Percentiles rank a stretch among this genome's conserved stretches.
Evolutionary conservation across 2,888 invertebrate species (phyloP).

Genomic region (Terebella lapidaria): DNA sequence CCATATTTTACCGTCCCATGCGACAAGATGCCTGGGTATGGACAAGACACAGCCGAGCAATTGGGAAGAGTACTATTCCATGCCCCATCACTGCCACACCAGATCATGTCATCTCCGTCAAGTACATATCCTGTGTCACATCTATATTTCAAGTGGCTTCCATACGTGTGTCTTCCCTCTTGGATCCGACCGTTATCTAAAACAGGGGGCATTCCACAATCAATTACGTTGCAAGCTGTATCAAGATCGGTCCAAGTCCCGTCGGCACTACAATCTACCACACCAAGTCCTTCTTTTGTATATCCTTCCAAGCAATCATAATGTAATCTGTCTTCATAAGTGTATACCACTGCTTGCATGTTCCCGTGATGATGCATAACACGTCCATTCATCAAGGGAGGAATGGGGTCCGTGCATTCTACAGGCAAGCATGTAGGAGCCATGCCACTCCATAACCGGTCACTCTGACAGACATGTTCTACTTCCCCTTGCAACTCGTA

Average conservation of each 20-base stretch:
- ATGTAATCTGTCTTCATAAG: conserved; percentile 9
- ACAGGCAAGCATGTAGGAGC: conserved; percentile 16
- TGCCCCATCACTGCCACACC: conserved; percentile 12
- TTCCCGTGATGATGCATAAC: neutral
- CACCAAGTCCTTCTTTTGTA: conserved; percentile 29
- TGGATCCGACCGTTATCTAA: conserved; percentile 3
- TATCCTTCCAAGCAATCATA: conserved; percentile 42
- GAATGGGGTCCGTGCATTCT: neutral
- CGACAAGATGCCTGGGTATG: neutral
- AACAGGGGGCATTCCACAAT: conserved; percentile 13
- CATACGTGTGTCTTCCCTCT: conserved; percentile 3
- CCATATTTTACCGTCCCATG: neutral
- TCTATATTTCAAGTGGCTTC: conserved; percentile 1
- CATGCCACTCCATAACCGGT: conserved; percentile 18
- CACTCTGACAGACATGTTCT: conserved; percentile 6
- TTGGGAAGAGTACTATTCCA: conserved; percentile 13
- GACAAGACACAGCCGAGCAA: conserved; percentile 12
- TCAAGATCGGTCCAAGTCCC: conserved; percentile 30
- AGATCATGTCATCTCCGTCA: conserved; percentile 4
- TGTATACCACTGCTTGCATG: neutral
- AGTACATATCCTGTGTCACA: conserved; percentile 15
- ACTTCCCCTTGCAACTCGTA: conserved; percentile 30
- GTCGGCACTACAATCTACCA: conserved; percentile 32
- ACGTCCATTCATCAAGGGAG: neutral
- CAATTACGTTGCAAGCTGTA: conserved; percentile 11